Conservation (phyloP, 2,113 vertebrate species). For the Cephalopterus ornatus region DNA sequence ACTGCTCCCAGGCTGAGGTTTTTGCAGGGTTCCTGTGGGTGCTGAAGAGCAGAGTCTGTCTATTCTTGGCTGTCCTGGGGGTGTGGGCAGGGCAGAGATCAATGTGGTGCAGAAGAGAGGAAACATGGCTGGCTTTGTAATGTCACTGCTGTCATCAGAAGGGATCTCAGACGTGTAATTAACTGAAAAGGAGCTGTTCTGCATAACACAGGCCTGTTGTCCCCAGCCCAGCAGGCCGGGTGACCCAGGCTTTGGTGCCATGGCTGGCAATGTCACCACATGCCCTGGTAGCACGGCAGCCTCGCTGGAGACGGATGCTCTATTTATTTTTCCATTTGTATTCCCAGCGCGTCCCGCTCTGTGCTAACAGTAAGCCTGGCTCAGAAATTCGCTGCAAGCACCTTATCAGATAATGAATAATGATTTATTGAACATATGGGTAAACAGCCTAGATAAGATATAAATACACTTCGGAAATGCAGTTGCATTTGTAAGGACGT, state of each 20-base stretch:
- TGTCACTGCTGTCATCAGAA: not conserved
- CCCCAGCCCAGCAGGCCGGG: not conserved
- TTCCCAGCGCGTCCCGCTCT: slow-evolving; percentile 28
- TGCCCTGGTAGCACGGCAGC: not conserved
- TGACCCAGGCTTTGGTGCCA: slow-evolving; percentile 12
- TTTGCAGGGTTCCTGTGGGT: not conserved
- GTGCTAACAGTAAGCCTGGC: slow-evolving; percentile 30
- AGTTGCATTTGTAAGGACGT: not conserved
- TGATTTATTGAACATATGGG: slow-evolving; percentile 70
- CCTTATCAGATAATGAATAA: slow-evolving; percentile 71
- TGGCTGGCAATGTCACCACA: not conserved
- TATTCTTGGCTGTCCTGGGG: not conserved
- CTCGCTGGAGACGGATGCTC: slow-evolving; percentile 17
- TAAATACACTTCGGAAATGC: slow-evolving; percentile 32
- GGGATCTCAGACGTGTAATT: not conserved
- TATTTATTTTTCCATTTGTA: slow-evolving; percentile 50
- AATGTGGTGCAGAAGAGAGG: not conserved
- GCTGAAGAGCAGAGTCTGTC: not conserved
- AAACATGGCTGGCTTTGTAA: not conserved
- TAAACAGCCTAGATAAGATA: slow-evolving; percentile 65
- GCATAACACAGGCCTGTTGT: slow-evolving; percentile 8
- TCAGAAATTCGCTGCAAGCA: slow-evolving; percentile 44
- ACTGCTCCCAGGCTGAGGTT: not conserved
- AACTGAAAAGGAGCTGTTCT: slow-evolving; percentile 23
- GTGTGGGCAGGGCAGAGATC: not conserved